A percentile compares a stretch with the other conserved stretches of the same genome.
Evolutionary conservation across 2,888 invertebrate genomes (phyloP).

Genomic region (Drosophila neoperkinsi): DNA sequence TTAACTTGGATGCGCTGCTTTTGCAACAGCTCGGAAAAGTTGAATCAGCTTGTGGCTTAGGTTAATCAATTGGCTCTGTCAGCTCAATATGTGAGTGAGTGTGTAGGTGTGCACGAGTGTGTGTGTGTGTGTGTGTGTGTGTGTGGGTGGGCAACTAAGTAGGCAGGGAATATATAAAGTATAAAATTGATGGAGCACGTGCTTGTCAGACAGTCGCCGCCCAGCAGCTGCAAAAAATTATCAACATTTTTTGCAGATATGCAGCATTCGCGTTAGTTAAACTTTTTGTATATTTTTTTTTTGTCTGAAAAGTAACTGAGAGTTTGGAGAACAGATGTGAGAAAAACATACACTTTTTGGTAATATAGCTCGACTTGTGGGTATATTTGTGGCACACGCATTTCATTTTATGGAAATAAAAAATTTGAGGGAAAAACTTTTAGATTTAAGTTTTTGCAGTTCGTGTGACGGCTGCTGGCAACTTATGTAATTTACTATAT

Average conservation of each 20-base stretch:
- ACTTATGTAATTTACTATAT: constrained; percentile 52
- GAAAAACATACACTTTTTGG: constrained; percentile 18
- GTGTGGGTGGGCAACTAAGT: constrained; percentile 21
- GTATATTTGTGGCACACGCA: constrained; percentile 29
- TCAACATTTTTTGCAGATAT: constrained; percentile 22
- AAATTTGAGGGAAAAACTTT: constrained; percentile 54
- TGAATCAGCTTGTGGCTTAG: constrained; percentile 63
- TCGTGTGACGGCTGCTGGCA: constrained; percentile 62
- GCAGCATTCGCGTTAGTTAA: constrained; percentile 17
- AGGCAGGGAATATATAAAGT: constrained; percentile 40
- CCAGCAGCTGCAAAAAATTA: constrained; percentile 45
- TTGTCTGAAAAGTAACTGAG: constrained; percentile 21
- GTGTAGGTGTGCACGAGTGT: neutral
- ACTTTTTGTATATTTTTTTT: constrained; percentile 2
- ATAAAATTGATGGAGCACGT: constrained; percentile 75
- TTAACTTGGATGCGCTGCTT: constrained; percentile 62
- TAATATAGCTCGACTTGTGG: constrained; percentile 41
- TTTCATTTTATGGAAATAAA: constrained; percentile 34
- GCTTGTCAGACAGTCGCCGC: constrained; percentile 41
- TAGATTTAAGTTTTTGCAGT: constrained; percentile 56
- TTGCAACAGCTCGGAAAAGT: constrained; percentile 40
- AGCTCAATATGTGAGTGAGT: constrained; percentile 59
- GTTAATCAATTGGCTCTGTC: constrained; percentile 77
- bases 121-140: constrained; percentile 22
- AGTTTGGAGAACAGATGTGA: constrained; percentile 44